Base-by-base conservation (phyloP, 2,888 invertebrate genomes). In the Mellilla xanthometata region DNA sequence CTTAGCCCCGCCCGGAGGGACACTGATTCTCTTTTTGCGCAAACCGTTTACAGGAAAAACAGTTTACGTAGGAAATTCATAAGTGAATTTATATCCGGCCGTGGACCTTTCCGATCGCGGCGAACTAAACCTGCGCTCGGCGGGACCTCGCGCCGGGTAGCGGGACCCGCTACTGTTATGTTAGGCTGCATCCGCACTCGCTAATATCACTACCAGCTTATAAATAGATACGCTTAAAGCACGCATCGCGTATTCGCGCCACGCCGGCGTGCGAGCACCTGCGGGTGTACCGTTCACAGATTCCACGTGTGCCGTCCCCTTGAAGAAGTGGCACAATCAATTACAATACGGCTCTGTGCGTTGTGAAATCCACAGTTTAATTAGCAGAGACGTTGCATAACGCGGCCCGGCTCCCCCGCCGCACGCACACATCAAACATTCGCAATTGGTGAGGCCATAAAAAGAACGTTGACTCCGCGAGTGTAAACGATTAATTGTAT, bases 191-290 rank as follows among this genome's bases (percentile, higher is more conserved):
- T 54, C n/a, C n/a, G n/a, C n/a, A n/a, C n/a, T n/a, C 55, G 54
- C 63, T 61, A 69, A 72, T 66, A 65, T 63, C 58, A 61, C 68
- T 68, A 62, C 63, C 65, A 58, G 61, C 61, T 61, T 71, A 72
- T 66, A 71, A 68, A 72, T 68, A 68, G 58, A 35, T 33, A 11
- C 27, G 24, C 12, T 24, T 24, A 11, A n/a, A n/a, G 22, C 27
- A 6, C 38, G 29, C 39, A 61, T 64, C 30, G 44, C 40, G 27
- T 38, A 69, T 60, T 62, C 44, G 35, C 32, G 22, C 15, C 39
- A 34, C 24, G 8, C 8, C 45, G 30, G 31, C 29, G 11, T 31
- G 45, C 44, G 48, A 55, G 62, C 12, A 36, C 30, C 29, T 39
- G 30, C 34, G 31, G 23, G 9, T 22, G 32, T 8, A 12, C 29